Conservation (phyloP, 2,113 vertebrate species). For the Campylomormyrus numenius region DNA sequence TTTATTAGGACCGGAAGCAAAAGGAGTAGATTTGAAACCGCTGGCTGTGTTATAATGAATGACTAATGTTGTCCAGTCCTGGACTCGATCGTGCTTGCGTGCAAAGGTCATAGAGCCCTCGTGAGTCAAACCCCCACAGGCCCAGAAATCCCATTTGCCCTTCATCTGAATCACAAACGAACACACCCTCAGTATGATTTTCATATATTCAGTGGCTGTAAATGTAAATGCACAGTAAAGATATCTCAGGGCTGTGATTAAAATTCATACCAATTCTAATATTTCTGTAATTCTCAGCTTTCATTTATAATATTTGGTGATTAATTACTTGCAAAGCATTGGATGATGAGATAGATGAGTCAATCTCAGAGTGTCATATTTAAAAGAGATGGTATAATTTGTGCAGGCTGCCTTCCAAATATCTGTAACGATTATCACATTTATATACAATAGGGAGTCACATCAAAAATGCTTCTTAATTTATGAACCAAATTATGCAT, state of each 20-base stretch:
- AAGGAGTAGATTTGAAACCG: background rate
- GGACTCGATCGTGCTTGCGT: conserved; percentile 40
- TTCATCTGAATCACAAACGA: background rate
- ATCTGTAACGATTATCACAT: background rate
- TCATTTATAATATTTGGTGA: background rate
- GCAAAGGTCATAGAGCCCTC: background rate
- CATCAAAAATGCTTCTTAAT: background rate
- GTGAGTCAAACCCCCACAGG: conserved; percentile 3
- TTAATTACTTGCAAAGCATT: background rate
- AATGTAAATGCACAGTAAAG: background rate
- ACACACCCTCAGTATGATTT: background rate
- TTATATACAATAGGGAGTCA: background rate
- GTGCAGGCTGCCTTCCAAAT: background rate
- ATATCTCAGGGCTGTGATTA: background rate
- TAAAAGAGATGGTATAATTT: background rate
- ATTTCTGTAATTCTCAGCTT: background rate
- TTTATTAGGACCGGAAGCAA: background rate
- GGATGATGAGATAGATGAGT: background rate
- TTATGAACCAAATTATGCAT: background rate
- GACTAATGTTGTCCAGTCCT: conserved; percentile 56
- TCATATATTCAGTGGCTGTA: background rate
- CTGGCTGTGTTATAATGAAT: conserved; percentile 56
- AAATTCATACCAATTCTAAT: background rate
- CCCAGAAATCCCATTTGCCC: background rate
- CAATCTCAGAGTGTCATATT: background rate